These are phyloP conservation scores for Agrotis clavis DNA, from an alignment of 2,888 invertebrate genomes.

Conservation along the genomic window DNA sequence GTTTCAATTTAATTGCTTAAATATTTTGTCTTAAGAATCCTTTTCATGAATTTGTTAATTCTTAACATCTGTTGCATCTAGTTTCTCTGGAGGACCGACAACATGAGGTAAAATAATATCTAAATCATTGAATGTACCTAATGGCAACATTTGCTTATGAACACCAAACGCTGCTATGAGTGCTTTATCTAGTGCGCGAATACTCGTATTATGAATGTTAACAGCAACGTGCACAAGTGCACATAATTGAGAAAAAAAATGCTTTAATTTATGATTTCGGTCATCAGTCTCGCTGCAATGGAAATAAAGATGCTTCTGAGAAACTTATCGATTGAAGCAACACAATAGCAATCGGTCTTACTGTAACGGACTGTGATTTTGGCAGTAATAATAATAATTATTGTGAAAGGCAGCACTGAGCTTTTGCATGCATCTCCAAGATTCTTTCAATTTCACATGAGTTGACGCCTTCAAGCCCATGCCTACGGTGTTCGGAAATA, in stretches of 20 bases:
- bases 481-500: too few species aligned
- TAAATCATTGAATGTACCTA: not conserved
- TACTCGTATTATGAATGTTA: not conserved
- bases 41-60: conserved; percentile 18
- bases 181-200: conserved; percentile 9
- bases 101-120: conserved; percentile 33
- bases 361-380: not conserved
- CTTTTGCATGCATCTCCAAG: not conserved
- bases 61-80: conserved; percentile 32
- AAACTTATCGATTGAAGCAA: not conserved
- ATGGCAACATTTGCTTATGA: conserved; percentile 10
- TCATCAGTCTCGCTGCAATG: not conserved
- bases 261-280: not conserved
- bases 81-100: conserved; percentile 33
- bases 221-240: not conserved
- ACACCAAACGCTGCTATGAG: conserved; percentile 14
- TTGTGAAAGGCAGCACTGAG: not conserved
- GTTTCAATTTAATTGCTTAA: not conserved
- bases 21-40: not conserved
- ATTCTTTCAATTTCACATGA: not conserved
- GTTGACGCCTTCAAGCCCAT: not conserved
- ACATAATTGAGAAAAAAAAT: not conserved
- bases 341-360: not conserved
- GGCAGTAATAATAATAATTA: not conserved
- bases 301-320: too few species aligned